Base-by-base conservation (phyloP, 2,113 vertebrate species). In the Pycnonotus jocosus region DNA sequence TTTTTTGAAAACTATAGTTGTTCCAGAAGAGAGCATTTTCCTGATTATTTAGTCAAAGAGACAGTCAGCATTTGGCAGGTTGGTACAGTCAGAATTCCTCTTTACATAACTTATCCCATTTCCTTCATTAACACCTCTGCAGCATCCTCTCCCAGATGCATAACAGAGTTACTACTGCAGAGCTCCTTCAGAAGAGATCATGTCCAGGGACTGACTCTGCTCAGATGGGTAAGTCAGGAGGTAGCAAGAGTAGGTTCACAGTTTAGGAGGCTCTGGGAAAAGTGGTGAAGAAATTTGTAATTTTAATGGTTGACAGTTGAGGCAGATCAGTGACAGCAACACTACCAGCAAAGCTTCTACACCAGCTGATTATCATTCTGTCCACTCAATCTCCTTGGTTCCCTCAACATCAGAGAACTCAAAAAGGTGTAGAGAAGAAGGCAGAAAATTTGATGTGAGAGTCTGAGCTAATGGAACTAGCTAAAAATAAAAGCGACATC, bases 401-500 rank as follows among this genome's bases (percentile, higher is more conserved):
- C 30, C 72, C 8, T 92, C 85, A 95, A 69, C 79, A 95, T 78
- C 42, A 53, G 56, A 88, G 69, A 89, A 73, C 71, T 86, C 53
- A 65, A 92, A 92, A 95, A 92, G 66, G 62, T 90, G 20, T 69
- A 68, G 81, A 90, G 77, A 85, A 94, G 69, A 96, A 95, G 73
- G 47, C 56, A 88, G 37, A 86, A 89, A 92, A 94, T 80, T 62
- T 20, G 11, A 71, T 81, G 17, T 69, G 68, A 83, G 86, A 92
- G 44, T 47, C 69, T 78, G 54, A 42, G 78, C 56, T 77, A 96
- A 92, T 17, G 12, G 42, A 48, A 86, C 92, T 66, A 22, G 47
- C 83, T 96, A 96, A 97, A 97, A 97, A 93, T 94, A 78, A 95
- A 92, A 84, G 53, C 11, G 5, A 57, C 56, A 37, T 81, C 86